Conservation (phyloP, 2,113 vertebrate species). For the Etheostoma spectabile region DNA sequence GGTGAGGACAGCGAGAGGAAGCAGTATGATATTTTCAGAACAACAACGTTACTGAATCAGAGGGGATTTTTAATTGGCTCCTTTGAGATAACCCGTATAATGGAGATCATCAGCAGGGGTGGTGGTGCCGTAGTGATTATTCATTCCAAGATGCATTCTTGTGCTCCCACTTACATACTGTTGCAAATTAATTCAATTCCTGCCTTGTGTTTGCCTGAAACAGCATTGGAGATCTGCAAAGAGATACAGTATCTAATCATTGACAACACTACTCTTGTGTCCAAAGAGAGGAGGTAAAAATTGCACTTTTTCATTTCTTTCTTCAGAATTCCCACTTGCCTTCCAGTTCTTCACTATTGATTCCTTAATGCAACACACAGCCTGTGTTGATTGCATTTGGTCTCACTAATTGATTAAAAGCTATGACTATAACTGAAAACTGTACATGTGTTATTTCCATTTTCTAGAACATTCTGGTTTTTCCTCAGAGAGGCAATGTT, state of each 20-base stretch:
- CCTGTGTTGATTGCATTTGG: slow-evolving; percentile 23
- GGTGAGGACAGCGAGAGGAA: slow-evolving; percentile 32
- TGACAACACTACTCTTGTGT: not conserved
- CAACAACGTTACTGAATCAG: slow-evolving; percentile 47
- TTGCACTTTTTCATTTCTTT: not conserved
- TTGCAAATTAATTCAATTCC: slow-evolving; percentile 27
- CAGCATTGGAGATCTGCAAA: slow-evolving; percentile 10
- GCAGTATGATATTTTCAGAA: slow-evolving; percentile 41
- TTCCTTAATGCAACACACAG: slow-evolving; percentile 22
- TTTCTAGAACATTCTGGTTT: not conserved
- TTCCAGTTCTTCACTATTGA: slow-evolving; percentile 24
- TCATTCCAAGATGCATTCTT: slow-evolving; percentile 31
- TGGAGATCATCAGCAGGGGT: slow-evolving; percentile 43
- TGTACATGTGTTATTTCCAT: not conserved
- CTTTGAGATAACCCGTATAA: slow-evolving; percentile 57
- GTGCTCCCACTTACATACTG: slow-evolving; percentile 33
- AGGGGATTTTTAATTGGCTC: slow-evolving; percentile 71
- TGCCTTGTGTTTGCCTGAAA: slow-evolving; percentile 28
- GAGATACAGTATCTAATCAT: not conserved
- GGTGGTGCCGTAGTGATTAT: slow-evolving; percentile 27
- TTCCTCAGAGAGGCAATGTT: not conserved
- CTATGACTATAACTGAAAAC: not conserved
- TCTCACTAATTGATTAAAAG: slow-evolving; percentile 27
- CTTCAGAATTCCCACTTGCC: not conserved
- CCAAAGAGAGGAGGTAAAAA: not conserved